Base-by-base conservation (phyloP, 2,888 invertebrate species). In the Rotaria socialis region DNA sequence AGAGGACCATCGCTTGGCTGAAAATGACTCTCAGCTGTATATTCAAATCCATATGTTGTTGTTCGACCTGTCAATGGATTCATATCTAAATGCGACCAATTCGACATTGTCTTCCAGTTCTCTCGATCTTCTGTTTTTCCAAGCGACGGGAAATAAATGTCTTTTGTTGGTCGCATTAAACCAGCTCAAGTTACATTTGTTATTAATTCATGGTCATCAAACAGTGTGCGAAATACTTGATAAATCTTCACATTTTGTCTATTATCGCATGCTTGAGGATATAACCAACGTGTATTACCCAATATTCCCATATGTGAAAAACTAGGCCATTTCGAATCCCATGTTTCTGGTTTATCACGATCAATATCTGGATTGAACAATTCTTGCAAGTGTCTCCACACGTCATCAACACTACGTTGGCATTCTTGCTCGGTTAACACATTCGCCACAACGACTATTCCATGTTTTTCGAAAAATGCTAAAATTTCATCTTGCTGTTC, bases 381-480 rank as follows among this genome's bases (percentile, higher is more conserved):
- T 27, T 60, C 60, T 4, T 27, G 60, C n/a, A 60, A 60, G 27
- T 14, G 27, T 4, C 2, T n/a, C 60, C 60, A 60, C 8, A 60
- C 60, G 2, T 60, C 60, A 60, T 60, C n/a, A n/a, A 60, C 60
- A 60, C 60, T 60, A n/a, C 60, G 27, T 60, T 60, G 27, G 27
- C 60, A 60, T 60, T 60, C n/a, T 35, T 60, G n/a, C n/a, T 60
- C 27, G 11, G 60, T n/a, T 27, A 60, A 60, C 6, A 60, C n/a
- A 60, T 60, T 60, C 14, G 60, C n/a, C 14, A 60, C 60, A 27
- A 60, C 60, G 4, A 60, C 60, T 10, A 60, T 27, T 27, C 60
- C 60, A 60, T 60, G 60, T 27, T 60, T 60, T 60, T 60, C 60
- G n/a, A 60, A 60, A 60, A 60, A 60, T 60, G n/a, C 14, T 60